phyloP scores from a whole-genome alignment of 2,797 vertebrate species.

The Lemur catta region DNA sequence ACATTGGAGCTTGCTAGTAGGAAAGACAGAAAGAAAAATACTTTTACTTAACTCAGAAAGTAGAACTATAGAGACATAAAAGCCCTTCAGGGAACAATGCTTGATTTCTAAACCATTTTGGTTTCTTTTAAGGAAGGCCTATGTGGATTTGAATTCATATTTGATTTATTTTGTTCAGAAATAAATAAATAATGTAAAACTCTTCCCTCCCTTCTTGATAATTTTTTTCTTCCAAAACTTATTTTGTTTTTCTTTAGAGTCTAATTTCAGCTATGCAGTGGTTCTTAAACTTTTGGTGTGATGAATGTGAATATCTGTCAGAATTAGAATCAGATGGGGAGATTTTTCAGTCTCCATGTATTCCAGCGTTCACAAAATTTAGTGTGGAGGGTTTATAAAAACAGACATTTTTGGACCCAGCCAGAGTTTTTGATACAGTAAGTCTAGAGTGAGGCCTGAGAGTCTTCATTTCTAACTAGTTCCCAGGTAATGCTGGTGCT shows the following conservation, averaged over 20 bases:
- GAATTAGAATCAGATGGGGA: not conserved
- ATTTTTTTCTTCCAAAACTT: not conserved
- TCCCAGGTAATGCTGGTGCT: too few relatives aligned
- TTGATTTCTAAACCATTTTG: not conserved
- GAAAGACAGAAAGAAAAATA: not conserved
- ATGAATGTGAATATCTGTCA: not conserved
- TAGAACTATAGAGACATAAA: not conserved
- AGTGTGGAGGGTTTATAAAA: not conserved
- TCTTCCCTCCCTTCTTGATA: not conserved
- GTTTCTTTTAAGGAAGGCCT: not conserved
- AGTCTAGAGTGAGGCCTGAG: not conserved
- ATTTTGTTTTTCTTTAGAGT: not conserved
- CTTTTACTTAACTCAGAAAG: not conserved
- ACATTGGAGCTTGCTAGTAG: not conserved
- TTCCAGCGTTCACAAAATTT: not conserved
- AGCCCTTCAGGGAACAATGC: not conserved
- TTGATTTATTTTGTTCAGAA: constrained; percentile 1
- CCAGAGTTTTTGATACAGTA: not conserved
- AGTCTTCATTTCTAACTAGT: not conserved
- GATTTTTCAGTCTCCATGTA: not conserved
- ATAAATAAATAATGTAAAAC: not conserved
- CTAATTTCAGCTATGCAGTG: not conserved
- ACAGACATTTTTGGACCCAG: not conserved
- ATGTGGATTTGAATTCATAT: not conserved
- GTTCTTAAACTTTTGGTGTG: not conserved